These are phyloP conservation scores for Thalpophila matura DNA, from an alignment of 2,888 invertebrate genomes.

Conservation along the genomic window DNA sequence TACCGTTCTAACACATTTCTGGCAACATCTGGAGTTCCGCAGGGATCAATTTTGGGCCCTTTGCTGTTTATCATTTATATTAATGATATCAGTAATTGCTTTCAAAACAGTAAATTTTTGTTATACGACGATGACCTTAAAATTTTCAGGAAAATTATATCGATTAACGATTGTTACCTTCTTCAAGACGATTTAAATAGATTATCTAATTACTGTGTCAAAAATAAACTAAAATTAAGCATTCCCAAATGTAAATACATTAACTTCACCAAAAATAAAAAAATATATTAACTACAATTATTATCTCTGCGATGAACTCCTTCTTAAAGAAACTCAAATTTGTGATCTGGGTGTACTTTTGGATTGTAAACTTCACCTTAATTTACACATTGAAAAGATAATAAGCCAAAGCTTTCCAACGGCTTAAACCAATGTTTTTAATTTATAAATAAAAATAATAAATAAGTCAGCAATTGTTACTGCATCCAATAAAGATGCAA, in stretches of 20 bases:
- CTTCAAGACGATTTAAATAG: slow-evolving; percentile 11
- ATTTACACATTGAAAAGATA: slow-evolving; percentile 12
- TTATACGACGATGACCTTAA: slow-evolving; percentile 16
- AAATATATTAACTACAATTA: neutral
- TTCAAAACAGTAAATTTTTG: slow-evolving; percentile 1
- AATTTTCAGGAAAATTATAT: neutral
- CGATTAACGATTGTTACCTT: neutral
- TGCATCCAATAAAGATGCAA: slow-evolving; percentile 42
- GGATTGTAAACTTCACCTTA: slow-evolving; percentile 6
- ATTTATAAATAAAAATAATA: slow-evolving; percentile 46
- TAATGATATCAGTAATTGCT: slow-evolving; percentile 1
- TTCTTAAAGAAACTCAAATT: neutral
- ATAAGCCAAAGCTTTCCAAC: slow-evolving; percentile 3
- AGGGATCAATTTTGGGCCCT: too few relatives aligned
- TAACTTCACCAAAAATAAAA: slow-evolving; percentile 11
- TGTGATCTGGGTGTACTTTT: slow-evolving; percentile 1
- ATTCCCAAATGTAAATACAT: neutral
- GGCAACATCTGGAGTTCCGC: neutral
- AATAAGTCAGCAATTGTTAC: slow-evolving; percentile 42
- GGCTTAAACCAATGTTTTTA: slow-evolving; percentile 10
- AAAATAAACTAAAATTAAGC: slow-evolving; percentile 4
- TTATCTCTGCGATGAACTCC: neutral
- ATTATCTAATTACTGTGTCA: neutral
- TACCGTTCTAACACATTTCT: neutral
- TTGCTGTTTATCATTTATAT: too few relatives aligned